phyloP scores from a whole-genome alignment of 2,797 vertebrate species.

The Darevskia mixta region DNA sequence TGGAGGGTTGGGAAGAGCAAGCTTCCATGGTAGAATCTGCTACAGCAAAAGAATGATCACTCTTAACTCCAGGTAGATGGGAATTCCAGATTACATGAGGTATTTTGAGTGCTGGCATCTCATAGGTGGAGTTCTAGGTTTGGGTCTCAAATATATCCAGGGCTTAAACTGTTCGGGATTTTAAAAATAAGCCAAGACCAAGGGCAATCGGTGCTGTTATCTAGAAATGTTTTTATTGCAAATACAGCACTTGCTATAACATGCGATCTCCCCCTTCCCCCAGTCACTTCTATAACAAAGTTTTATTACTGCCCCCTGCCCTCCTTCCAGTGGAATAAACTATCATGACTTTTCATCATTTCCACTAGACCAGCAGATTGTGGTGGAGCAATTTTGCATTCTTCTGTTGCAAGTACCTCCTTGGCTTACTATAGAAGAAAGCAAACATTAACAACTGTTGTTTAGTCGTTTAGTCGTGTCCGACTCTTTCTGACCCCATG shows the following conservation, averaged over 20 bases:
- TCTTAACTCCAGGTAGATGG: neutral
- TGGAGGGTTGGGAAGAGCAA: neutral
- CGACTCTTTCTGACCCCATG: too few relatives aligned
- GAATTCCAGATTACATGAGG: too few relatives aligned
- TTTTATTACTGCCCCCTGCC: too few relatives aligned
- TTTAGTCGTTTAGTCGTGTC: too few relatives aligned
- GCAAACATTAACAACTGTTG: neutral
- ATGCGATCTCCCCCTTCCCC: neutral
- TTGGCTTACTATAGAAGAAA: neutral
- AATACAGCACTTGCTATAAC: neutral
- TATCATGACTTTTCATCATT: neutral
- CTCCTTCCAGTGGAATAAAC: too few relatives aligned
- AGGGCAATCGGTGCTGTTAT: neutral
- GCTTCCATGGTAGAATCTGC: neutral
- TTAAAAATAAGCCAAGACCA: neutral
- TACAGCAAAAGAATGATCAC: neutral
- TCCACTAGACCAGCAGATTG: neutral
- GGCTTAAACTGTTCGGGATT: neutral
- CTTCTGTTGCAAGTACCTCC: neutral
- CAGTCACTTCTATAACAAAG: neutral
- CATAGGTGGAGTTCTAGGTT: neutral
- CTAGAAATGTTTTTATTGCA: neutral
- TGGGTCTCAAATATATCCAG: neutral
- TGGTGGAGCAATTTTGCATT: neutral
- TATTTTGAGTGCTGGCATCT: neutral